Percentiles rank a stretch among this genome's conserved stretches.
phyloP scores from a whole-genome alignment of 2,113 vertebrate genomes.

The Oophaga pumilio region DNA sequence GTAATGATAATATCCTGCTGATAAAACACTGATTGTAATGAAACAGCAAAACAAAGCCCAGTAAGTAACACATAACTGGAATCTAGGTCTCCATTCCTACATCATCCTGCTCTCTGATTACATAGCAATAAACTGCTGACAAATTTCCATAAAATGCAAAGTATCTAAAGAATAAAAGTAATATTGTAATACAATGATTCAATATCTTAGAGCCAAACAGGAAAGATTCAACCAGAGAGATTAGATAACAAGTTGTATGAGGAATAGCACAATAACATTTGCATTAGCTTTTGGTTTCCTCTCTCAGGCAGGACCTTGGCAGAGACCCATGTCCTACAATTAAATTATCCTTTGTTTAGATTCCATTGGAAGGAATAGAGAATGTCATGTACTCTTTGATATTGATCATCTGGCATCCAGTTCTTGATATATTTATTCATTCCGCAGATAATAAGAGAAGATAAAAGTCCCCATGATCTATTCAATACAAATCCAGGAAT shows the following conservation, averaged over 20 bases:
- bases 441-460: neutral
- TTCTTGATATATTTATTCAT: constrained; percentile 8
- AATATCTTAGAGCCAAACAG: neutral
- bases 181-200: neutral
- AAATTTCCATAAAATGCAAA: neutral
- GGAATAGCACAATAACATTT: neutral
- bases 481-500: neutral
- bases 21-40: too few relatives aligned
- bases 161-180: neutral
- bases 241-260: neutral
- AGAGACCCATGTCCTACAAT: neutral
- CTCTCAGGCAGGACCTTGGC: neutral
- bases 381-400: constrained; percentile 17
- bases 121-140: too few relatives aligned
- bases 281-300: neutral
- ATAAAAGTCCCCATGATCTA: neutral
- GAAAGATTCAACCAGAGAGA: neutral
- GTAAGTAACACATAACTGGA: too few relatives aligned
- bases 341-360: constrained; percentile 30
- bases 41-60: too few relatives aligned
- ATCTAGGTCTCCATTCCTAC: too few relatives aligned
- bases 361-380: neutral
- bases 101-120: too few relatives aligned
- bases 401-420: constrained; percentile 29
- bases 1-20: too few relatives aligned